phyloP scores from a whole-genome alignment of 2,797 vertebrate species.

The Diplodus sargus region DNA sequence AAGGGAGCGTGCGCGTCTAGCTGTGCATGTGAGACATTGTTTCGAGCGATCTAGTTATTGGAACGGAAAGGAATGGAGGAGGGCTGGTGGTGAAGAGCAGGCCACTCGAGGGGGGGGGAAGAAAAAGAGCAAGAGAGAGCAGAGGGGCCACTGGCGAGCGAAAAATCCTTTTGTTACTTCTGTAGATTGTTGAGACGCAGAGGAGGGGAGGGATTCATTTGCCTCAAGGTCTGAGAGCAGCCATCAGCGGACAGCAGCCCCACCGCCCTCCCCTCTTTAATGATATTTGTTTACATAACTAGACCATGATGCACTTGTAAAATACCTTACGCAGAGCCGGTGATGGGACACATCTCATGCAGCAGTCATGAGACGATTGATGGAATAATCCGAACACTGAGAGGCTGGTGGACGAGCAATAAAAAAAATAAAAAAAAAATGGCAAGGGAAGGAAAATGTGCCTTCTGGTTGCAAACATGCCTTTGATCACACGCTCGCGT shows the following conservation, averaged over 20 bases:
- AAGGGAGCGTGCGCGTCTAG: conserved; percentile 5
- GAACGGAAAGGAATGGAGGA: conserved; percentile 74
- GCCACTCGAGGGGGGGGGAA: conserved; percentile 65
- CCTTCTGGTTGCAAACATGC: conserved; percentile 45
- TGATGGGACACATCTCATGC: conserved; percentile 25
- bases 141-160: conserved; percentile 53
- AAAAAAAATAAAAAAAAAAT: conserved; percentile 12
- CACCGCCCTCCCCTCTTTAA: conserved; percentile 3
- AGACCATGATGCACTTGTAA: conserved; percentile 17
- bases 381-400: conserved; percentile 43
- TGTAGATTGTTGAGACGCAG: conserved; percentile 73
- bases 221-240: conserved; percentile 68
- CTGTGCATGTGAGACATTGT: conserved; percentile 64
- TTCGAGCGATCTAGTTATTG: conserved; percentile 78
- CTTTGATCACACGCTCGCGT: conserved; percentile 63
- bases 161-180: conserved; percentile 77
- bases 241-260: conserved; percentile 47
- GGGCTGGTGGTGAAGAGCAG: conserved; percentile 73
- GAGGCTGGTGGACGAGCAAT: conserved; percentile 37
- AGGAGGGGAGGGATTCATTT: conserved; percentile 66
- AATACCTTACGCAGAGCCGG: conserved; percentile 32
- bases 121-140: conserved; percentile 38
- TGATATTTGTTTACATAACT: conserved; percentile 64
- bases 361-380: conserved; percentile 49
- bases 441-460: conserved; percentile 31